These are phyloP conservation scores for Magallana ariakensis DNA, from an alignment of 1,140 invertebrate species.

Conservation along the genomic window DNA sequence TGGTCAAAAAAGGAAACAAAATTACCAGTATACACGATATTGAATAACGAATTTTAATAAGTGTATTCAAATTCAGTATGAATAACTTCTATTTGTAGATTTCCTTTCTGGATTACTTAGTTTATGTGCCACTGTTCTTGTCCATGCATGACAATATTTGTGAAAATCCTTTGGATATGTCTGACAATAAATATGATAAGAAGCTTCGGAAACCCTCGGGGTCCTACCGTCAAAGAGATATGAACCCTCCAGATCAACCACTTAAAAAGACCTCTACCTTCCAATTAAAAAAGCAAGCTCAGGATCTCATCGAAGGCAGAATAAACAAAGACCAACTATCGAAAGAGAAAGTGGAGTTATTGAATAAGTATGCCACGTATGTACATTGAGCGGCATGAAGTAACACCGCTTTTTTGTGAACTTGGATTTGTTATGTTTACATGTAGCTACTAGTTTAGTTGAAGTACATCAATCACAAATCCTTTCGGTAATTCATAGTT, in stretches of 20 bases:
- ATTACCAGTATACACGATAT: no score
- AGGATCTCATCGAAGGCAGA: constrained; percentile 69
- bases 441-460: no score
- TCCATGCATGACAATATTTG: constrained; percentile 77
- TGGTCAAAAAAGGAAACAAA: no score
- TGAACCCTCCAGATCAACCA: constrained; percentile 73
- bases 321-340: constrained; percentile 60
- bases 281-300: constrained; percentile 65
- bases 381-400: constrained; percentile 42
- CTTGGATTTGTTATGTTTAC: not conserved
- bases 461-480: no score
- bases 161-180: constrained; percentile 76
- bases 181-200: constrained; percentile 69
- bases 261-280: constrained; percentile 64
- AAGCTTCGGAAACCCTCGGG: constrained; percentile 60
- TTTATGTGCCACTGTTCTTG: constrained; percentile 76
- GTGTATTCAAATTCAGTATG: no score
- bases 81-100: constrained; percentile 62
- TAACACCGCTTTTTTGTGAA: constrained; percentile 22
- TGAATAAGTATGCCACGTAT: constrained; percentile 68
- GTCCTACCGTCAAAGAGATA: constrained; percentile 70
- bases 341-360: constrained; percentile 63
- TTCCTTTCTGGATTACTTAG: constrained; percentile 76
- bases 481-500: no score
- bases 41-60: no score